A percentile compares a stretch with the other conserved stretches of the same genome.
Evolutionary conservation across 2,888 invertebrate species (phyloP).

Genomic region (Polydrusus cervinus): DNA sequence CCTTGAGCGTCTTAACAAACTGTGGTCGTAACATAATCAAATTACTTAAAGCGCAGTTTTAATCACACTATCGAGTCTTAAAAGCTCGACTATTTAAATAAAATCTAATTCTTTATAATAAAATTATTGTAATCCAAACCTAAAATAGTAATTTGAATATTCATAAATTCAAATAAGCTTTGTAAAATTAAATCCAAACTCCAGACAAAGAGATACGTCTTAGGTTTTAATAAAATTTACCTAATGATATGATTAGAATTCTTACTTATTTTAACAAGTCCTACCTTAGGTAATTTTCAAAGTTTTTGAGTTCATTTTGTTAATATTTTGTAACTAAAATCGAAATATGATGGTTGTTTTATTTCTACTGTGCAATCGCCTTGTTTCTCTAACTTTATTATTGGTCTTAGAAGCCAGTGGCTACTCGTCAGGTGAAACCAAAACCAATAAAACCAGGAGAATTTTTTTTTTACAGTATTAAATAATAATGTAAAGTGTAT

Average conservation of each 20-base stretch:
- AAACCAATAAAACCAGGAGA: too few relatives aligned
- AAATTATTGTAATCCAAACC: not conserved
- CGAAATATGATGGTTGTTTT: too few relatives aligned
- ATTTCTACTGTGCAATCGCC: too few relatives aligned
- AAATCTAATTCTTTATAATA: conserved; percentile 1
- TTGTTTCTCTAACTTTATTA: too few relatives aligned
- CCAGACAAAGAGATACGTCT: conserved; percentile 17
- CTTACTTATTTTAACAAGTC: not conserved
- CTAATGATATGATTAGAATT: conserved; percentile 14
- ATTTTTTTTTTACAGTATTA: too few relatives aligned
- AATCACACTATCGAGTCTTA: not conserved
- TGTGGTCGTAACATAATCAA: not conserved
- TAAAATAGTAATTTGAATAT: conserved; percentile 24
- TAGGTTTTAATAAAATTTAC: conserved; percentile 13
- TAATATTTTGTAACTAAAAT: too few relatives aligned
- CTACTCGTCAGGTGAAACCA: too few relatives aligned
- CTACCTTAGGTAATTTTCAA: not conserved
- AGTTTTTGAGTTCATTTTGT: conserved; percentile 9
- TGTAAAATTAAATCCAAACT: conserved; percentile 16
- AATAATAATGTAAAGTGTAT: too few relatives aligned
- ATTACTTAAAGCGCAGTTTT: not conserved
- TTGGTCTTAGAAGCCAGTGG: too few relatives aligned
- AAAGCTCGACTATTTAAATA: not conserved
- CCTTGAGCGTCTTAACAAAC: too few relatives aligned
- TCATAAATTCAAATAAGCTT: conserved; percentile 20